A percentile compares a stretch with the other conserved stretches of the same genome.
phyloP scores from a whole-genome alignment of 2,888 invertebrate genomes.

The Spilosoma lubricipeda region DNA sequence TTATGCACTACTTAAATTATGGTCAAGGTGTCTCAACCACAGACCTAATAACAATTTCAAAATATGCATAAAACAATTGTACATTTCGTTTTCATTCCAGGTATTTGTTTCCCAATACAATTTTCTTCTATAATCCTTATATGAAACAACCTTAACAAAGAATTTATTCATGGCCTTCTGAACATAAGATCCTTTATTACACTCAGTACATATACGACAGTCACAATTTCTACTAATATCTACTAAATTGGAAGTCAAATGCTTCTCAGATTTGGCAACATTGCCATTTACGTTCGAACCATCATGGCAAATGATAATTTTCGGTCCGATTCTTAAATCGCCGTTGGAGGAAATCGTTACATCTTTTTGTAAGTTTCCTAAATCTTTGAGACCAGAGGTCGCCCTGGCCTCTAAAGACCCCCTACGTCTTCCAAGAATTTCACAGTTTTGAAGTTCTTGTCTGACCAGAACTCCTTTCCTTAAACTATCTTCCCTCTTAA shows the following conservation, averaged over 20 bases:
- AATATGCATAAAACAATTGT: slow-evolving; percentile 73
- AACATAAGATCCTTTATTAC: slow-evolving; percentile 59
- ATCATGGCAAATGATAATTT: slow-evolving; percentile 55
- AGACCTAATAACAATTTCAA: slow-evolving; percentile 79
- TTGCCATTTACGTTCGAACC: slow-evolving; percentile 42
- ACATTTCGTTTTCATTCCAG: slow-evolving; percentile 74
- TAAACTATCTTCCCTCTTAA: slow-evolving; percentile 61
- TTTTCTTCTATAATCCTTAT: slow-evolving; percentile 65
- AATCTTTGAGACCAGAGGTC: slow-evolving; percentile 25
- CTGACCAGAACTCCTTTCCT: slow-evolving; percentile 69
- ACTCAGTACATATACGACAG: slow-evolving; percentile 77
- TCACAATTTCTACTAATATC: slow-evolving; percentile 73
- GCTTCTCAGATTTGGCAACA: slow-evolving; percentile 65
- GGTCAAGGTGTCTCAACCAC: slow-evolving; percentile 82
- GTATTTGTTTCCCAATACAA: slow-evolving; percentile 76
- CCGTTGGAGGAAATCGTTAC: slow-evolving; percentile 30
- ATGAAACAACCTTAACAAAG: slow-evolving; percentile 68
- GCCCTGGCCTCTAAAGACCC: slow-evolving; percentile 40
- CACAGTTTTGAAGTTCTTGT: slow-evolving; percentile 67
- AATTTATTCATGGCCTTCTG: slow-evolving; percentile 67
- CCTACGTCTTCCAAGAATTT: slow-evolving; percentile 54
- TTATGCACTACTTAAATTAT: slow-evolving; percentile 57
- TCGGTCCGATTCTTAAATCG: slow-evolving; percentile 48
- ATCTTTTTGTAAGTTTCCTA: slow-evolving; percentile 51
- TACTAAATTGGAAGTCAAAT: slow-evolving; percentile 66